Evolutionary conservation across 2,113 vertebrate genomes (phyloP), one percentile per base, ranked within the genome.

Genomic region (Chloebia gouldiae): DNA sequence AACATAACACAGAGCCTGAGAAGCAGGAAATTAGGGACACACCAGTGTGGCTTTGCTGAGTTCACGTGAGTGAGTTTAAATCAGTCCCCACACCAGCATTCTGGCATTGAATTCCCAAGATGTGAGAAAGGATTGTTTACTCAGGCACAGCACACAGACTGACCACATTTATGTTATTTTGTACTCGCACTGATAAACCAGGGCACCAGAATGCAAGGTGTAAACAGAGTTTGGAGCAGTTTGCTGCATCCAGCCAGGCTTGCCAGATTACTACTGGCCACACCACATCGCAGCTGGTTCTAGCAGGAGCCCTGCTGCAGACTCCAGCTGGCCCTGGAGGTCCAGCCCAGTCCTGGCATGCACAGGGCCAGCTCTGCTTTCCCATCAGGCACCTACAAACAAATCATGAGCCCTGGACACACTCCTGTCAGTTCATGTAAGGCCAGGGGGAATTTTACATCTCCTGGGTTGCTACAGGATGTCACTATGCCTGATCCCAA

Each of bases 21-120:
- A 21, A 76, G 35, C 15, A 85, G 17, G 19, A 50, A 86, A 77
- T 35, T 4, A 50, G 1, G 11, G 63, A 54, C 33, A 19, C 7
- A 44, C 0, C 35, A 64, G 7, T 6, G 33, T 1, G 1, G 17
- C 33, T 75, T 30, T 75, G 56, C 64, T 0, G 0, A 75, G 25
- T 23, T 70, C 73, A 45, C 10, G 59, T 28, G 24, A 73, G 11
- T 18, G 33, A 60, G 39, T 49, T 71, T 82, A 82, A 76, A 82
- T 15, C 53, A 56, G 39, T 22, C 49, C 49, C 57, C 56, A 16
- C 47, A 47, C 10, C 30, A 63, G 35, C 24, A 79, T 49, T 82
- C 7, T 56, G 19, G 19, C 44, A 80, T 2, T 1, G 8, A 72
- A 54, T 23, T 80, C 59, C 37, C 59, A 65, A 21, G 40, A 20